Conservation (phyloP, 2,888 invertebrate genomes). For the Atrina japonica region DNA sequence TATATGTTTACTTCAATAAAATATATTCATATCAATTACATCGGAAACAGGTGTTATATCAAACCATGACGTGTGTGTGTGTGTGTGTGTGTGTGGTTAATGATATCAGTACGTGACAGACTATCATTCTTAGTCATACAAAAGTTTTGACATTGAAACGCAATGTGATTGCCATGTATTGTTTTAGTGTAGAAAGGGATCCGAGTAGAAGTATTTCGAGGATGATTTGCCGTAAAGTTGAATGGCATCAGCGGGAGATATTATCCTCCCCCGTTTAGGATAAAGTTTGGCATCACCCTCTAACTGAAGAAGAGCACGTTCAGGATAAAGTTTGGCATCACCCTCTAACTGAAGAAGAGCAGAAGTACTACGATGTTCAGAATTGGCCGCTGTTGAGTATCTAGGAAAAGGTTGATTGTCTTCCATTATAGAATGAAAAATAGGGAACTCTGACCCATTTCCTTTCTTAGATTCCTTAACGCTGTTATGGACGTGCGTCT, state of each 20-base stretch:
- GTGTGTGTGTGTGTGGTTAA: too few species aligned
- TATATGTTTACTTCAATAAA: too few species aligned
- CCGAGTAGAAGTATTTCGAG: constrained; percentile 28
- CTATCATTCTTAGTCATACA: too few species aligned
- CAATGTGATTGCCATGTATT: too few species aligned
- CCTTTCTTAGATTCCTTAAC: constrained; percentile 10
- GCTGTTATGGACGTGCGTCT: constrained; percentile 15
- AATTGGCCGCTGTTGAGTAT: constrained; percentile 34
- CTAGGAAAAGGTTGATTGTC: constrained; percentile 11
- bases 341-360: constrained; percentile 20
- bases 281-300: constrained; percentile 23
- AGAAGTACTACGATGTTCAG: constrained; percentile 18
- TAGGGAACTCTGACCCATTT: constrained; percentile 28
- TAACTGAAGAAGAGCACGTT: constrained; percentile 18
- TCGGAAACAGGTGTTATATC: too few species aligned
- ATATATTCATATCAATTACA: too few species aligned
- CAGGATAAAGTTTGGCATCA: constrained; percentile 16
- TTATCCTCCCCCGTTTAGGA: constrained; percentile 31
- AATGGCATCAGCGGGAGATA: constrained; percentile 41
- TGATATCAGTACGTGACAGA: too few species aligned
- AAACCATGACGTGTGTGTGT: too few species aligned
- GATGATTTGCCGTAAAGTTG: constrained; percentile 45
- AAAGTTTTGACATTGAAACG: too few species aligned
- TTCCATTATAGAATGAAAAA: constrained; percentile 32
- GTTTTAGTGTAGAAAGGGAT: too few species aligned